Conservation (phyloP, 1,140 invertebrate genomes). For the Drosophila lowei region DNA sequence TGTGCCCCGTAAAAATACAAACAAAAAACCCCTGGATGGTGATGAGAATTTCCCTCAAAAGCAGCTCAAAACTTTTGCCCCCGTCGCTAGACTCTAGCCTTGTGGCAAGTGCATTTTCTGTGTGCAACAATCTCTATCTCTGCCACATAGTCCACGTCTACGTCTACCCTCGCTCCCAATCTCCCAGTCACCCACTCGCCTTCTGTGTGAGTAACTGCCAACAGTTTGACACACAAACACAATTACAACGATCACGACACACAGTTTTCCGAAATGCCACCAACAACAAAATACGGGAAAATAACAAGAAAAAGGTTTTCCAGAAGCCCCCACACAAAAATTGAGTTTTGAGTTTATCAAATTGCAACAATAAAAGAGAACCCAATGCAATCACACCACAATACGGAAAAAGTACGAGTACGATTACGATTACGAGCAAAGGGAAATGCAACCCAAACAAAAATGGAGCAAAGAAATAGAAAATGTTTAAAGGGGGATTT, state of each 20-base stretch:
- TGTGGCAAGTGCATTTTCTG: constrained; percentile 62
- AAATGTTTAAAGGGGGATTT: too few relatives aligned
- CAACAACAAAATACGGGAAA: constrained; percentile 1
- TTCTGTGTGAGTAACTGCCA: constrained; percentile 60
- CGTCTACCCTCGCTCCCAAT: constrained; percentile 1
- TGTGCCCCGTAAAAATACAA: constrained; percentile 3
- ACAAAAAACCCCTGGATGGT: constrained; percentile 12
- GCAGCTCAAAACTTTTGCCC: constrained; percentile 24
- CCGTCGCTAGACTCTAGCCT: constrained; percentile 26
- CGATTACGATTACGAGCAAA: too few relatives aligned
- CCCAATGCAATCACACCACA: constrained; percentile 33
- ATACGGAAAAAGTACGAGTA: neutral
- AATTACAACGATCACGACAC: constrained; percentile 65
- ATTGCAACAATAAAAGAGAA: constrained; percentile 26
- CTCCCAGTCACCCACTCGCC: neutral
- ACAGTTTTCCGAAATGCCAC: constrained; percentile 23
- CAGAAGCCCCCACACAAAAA: constrained; percentile 11
- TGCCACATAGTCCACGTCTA: neutral
- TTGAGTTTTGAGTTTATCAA: constrained; percentile 43
- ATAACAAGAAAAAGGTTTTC: constrained; percentile 29
- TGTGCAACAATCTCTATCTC: constrained; percentile 22
- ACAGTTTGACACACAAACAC: constrained; percentile 76
- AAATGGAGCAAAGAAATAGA: too few relatives aligned
- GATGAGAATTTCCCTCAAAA: constrained; percentile 44
- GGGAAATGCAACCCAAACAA: too few relatives aligned